These are phyloP conservation scores for Halcyon chelicuti DNA, from an alignment of 2,797 vertebrate genomes.

Conservation along the genomic window DNA sequence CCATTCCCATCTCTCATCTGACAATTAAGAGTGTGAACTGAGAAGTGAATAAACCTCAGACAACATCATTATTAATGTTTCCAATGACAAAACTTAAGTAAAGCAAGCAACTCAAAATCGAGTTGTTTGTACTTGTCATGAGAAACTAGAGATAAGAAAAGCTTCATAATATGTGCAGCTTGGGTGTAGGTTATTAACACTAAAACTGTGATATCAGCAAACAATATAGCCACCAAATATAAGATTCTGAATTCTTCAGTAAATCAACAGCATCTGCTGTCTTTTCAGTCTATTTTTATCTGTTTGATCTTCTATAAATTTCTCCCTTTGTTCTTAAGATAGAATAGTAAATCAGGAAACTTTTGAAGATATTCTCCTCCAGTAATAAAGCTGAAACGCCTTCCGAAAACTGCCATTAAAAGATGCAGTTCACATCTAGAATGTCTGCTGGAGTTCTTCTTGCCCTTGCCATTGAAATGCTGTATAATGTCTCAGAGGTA, in stretches of 20 bases:
- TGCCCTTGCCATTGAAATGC: not conserved
- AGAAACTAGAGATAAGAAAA: not conserved
- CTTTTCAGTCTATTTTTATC: constrained; percentile 60
- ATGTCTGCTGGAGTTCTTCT: not conserved
- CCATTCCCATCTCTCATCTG: not conserved
- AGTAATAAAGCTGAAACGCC: constrained; percentile 22
- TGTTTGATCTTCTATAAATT: constrained; percentile 62
- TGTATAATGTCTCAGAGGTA: not conserved
- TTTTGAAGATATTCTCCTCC: constrained; percentile 33
- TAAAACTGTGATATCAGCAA: constrained; percentile 44
- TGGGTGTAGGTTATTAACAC: constrained; percentile 4
- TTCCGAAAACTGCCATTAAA: not conserved
- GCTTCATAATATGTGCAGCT: not conserved
- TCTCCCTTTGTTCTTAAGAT: constrained; percentile 66
- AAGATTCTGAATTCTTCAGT: constrained; percentile 38
- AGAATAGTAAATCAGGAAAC: constrained; percentile 53
- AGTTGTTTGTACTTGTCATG: not conserved
- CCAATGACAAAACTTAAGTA: not conserved
- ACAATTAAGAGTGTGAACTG: not conserved
- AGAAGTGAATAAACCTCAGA: not conserved
- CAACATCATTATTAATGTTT: not conserved
- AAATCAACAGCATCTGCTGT: constrained; percentile 51
- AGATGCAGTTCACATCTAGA: not conserved
- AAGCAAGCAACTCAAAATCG: not conserved
- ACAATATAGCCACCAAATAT: constrained; percentile 24